Evolutionary conservation across 2,113 vertebrate genomes (phyloP), one percentile per base, ranked within the genome.

Genomic region (Zosterops hypoxanthus): DNA sequence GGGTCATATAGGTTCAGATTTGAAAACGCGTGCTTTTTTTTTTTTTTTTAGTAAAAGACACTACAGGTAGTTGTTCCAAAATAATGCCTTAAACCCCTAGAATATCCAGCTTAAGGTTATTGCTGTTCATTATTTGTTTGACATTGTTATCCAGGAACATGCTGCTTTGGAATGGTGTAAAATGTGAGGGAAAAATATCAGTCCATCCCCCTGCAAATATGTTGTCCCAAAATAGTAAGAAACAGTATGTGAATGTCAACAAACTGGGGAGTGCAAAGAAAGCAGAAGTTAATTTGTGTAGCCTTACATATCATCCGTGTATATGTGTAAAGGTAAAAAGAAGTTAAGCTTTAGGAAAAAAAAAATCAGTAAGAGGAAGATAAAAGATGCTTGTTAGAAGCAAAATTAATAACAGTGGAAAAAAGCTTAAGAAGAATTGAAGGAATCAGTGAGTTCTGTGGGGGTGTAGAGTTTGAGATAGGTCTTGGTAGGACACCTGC

Each of bases 21-120:
- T 53, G 17, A 75, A 28, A 88, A 29, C 0, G 2, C 39, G 26
- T 63, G 9, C 0, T 0, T 49, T 31, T 33, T 55, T 34, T 44
- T n/a, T 39, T 23, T 12, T 17, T 23, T 19, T 12, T 6, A 47
- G 14, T 57, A 49, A 86, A 73, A 63, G 26, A 34, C 34, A 33
- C 8, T 61, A 33, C 7, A 52, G 36, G 9, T 47, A 82, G 21
- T 44, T 72, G 16, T 78, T 72, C 42, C 60, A 53, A 59, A 82
- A 55, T 9, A 34, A 56, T 53, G 15, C 5, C 21, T 49, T 89
- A 28, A 19, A 66, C 78, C 64, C 13, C 14, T 44, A 53, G 57
- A 22, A 83, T 60, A 64, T 75, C 25, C 19, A 78, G 5, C 53
- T 56, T 65, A 53, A 61, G 7, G 8, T 72, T 78, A 21, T 88